A percentile compares a stretch with the other conserved stretches of the same genome.
These are phyloP conservation scores for Montipora capitata DNA, from an alignment of 92 coral and sea anemone species.

Conservation along the genomic window DNA sequence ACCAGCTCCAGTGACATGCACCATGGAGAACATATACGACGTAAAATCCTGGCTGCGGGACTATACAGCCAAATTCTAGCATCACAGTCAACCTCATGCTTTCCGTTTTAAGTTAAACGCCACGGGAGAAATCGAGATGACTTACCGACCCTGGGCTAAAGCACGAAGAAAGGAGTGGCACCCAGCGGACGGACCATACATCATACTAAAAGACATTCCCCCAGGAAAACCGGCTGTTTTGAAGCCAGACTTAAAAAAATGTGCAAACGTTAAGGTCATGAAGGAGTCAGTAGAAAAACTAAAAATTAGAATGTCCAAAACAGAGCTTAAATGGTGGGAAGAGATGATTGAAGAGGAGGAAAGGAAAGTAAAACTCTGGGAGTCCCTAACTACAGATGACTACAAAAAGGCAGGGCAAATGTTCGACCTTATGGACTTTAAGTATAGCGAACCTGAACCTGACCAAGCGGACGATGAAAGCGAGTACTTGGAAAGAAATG, in stretches of 20 bases:
- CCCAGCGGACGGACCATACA: conserved; percentile 38
- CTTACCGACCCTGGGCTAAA: conserved; percentile 51
- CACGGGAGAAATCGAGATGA: conserved; percentile 52
- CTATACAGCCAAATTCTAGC: conserved; percentile 36
- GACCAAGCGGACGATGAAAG: conserved; percentile 7
- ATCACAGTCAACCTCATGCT: conserved; percentile 74
- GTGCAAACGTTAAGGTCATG: conserved; percentile 43
- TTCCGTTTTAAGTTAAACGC: conserved; percentile 62
- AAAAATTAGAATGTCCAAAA: conserved; percentile 37
- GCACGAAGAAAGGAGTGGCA: conserved; percentile 49
- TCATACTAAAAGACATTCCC: conserved; percentile 11
- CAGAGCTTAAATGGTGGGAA: conserved; percentile 38
- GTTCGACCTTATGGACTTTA: conserved; percentile 42
- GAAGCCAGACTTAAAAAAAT: conserved; percentile 59
- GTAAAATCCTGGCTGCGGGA: conserved; percentile 61
- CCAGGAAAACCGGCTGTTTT: conserved; percentile 55
- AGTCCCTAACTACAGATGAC: conserved; percentile 16
- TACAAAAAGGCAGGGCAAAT: conserved; percentile 23
- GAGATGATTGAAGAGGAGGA: conserved; percentile 13
- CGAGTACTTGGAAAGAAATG: background rate
- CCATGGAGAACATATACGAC: conserved; percentile 55
- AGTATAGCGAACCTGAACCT: conserved; percentile 15
- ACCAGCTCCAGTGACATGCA: conserved; percentile 51
- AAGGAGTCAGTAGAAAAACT: conserved; percentile 24
- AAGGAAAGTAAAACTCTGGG: conserved; percentile 12